Conservation (phyloP, 2,113 vertebrate genomes). For the Zapornia atra region DNA sequence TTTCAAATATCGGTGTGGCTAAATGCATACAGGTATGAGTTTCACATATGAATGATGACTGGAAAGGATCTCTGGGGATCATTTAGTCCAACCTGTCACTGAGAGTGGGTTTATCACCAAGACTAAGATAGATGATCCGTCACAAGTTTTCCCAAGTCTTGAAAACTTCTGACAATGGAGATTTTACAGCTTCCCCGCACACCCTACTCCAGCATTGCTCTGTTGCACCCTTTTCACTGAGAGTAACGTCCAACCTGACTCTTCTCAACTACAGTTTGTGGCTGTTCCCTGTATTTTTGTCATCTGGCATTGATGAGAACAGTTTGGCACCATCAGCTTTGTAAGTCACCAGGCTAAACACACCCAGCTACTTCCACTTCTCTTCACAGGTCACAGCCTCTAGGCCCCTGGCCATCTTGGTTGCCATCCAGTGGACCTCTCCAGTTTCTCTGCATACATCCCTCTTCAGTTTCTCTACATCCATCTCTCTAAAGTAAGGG, state of each 20-base stretch:
- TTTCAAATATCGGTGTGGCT: background rate
- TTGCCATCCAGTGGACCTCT: background rate
- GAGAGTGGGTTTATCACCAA: background rate
- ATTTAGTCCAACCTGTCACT: background rate
- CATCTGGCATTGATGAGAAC: background rate
- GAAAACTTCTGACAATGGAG: background rate
- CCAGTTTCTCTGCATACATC: background rate
- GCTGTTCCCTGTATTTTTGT: background rate
- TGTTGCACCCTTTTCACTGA: background rate
- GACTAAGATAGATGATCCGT: background rate
- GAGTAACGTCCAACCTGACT: background rate
- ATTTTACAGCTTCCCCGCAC: background rate
- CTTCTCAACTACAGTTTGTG: background rate
- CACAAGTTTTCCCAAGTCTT: rapidly evolving
- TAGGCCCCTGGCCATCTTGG: background rate
- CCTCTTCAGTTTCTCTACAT: background rate
- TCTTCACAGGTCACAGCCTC: background rate
- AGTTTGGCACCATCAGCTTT: background rate
- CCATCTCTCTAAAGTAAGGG: background rate
- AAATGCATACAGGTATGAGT: background rate
- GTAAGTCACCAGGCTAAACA: background rate
- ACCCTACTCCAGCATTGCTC: background rate
- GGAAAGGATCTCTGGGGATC: background rate
- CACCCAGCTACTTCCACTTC: background rate
- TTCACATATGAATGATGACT: background rate